These are phyloP conservation scores for Scleropages formosus DNA, from an alignment of 2,797 vertebrate species.

Conservation along the genomic window DNA sequence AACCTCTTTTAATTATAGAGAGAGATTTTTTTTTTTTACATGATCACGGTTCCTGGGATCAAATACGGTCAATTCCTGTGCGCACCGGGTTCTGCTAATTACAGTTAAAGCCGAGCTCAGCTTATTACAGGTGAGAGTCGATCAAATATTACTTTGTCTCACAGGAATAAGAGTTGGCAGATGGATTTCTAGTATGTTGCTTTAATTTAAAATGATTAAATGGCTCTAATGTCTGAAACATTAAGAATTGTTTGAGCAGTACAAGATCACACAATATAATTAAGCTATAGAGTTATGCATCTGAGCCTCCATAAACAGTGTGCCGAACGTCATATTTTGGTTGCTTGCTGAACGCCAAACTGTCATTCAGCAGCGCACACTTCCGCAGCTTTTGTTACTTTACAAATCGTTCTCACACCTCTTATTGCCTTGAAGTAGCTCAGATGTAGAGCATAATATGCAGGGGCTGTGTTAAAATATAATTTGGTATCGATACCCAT, in stretches of 20 bases:
- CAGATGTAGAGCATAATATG: too few relatives aligned
- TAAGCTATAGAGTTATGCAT: background rate
- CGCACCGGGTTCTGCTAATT: background rate
- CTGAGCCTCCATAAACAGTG: background rate
- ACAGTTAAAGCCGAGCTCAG: background rate
- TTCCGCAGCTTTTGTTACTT: too few relatives aligned
- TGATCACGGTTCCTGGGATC: background rate
- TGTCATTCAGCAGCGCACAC: too few relatives aligned
- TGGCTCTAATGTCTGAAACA: background rate
- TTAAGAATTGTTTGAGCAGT: background rate
- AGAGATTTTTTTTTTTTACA: conserved; percentile 7
- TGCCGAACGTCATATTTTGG: too few relatives aligned
- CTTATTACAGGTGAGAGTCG: conserved; percentile 7
- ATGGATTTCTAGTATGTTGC: too few relatives aligned
- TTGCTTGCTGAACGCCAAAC: too few relatives aligned
- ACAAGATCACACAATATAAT: too few relatives aligned
- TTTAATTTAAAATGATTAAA: too few relatives aligned
- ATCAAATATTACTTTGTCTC: background rate
- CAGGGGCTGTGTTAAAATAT: too few relatives aligned
- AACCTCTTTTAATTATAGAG: conserved; percentile 17
- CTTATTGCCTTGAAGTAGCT: too few relatives aligned
- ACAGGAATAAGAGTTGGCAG: background rate
- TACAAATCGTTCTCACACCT: too few relatives aligned
- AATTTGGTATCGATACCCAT: too few relatives aligned
- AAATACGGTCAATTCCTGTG: conserved; percentile 11